phyloP scores from a whole-genome alignment of 2,888 invertebrate genomes.

The Volucella inflata region DNA sequence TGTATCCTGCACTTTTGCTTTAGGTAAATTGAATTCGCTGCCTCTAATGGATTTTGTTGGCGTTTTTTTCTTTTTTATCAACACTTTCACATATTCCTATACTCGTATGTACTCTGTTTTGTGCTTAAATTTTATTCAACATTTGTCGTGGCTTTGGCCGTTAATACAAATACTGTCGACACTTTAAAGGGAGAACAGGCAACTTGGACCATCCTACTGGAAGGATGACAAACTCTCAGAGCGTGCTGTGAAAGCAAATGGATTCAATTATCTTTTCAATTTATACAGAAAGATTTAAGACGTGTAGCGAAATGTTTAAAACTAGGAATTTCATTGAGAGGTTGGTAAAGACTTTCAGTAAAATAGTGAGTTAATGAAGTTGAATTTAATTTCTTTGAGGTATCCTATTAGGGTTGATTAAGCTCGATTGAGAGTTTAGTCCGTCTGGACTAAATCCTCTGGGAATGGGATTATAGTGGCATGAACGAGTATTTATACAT shows the following conservation, averaged over 20 bases:
- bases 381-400: no score
- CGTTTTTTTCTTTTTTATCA: constrained; percentile 49
- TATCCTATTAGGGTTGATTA: no score
- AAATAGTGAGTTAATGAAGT: not conserved
- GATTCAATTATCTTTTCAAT: constrained; percentile 57
- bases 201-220: not conserved
- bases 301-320: not conserved
- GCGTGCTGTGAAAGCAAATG: constrained; percentile 42
- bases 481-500: no score
- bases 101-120: constrained; percentile 29
- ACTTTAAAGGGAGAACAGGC: not conserved
- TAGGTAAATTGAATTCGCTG: constrained; percentile 67
- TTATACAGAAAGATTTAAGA: constrained; percentile 17
- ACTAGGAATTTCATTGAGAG: not conserved
- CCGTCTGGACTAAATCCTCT: no score
- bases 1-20: constrained; percentile 19
- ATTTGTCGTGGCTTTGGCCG: constrained; percentile 38
- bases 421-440: no score
- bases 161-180: constrained; percentile 1
- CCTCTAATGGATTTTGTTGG: constrained; percentile 69
- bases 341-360: not conserved
- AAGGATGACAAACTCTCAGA: constrained; percentile 26
- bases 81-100: constrained; percentile 30
- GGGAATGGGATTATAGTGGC: no score
- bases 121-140: constrained; percentile 53